Conservation (phyloP, 2,888 invertebrate species). For the Parasteatoda lunata region DNA sequence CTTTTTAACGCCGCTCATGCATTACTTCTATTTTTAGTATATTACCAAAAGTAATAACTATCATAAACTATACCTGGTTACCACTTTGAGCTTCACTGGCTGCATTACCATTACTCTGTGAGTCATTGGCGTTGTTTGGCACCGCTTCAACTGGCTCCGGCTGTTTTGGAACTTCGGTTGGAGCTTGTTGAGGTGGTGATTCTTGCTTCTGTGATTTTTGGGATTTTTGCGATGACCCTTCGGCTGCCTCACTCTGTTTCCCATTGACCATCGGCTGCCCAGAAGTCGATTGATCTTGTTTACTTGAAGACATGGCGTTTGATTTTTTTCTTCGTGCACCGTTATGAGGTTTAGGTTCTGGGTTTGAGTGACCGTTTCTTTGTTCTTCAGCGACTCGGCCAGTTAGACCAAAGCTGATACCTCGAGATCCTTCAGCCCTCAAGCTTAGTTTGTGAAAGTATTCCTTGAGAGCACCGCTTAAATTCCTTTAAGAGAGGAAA, state of each 20-base stretch:
- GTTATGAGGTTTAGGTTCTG: conserved; percentile 23
- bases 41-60: too few species aligned
- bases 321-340: conserved; percentile 53
- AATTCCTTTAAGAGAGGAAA: conserved; percentile 23
- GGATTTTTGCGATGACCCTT: neutral
- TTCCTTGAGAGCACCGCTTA: conserved; percentile 50
- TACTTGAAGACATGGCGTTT: neutral
- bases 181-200: neutral
- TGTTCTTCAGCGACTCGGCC: conserved; percentile 47
- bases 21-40: too few species aligned
- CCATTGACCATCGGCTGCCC: conserved; percentile 3
- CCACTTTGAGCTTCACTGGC: neutral
- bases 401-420: conserved; percentile 69
- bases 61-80: neutral
- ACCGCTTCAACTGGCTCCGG: neutral
- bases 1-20: too few species aligned
- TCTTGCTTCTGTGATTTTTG: neutral
- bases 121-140: too few species aligned
- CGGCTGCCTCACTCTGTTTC: neutral
- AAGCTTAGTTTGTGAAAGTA: conserved; percentile 67
- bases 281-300: neutral
- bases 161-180: neutral
- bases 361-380: conserved; percentile 45
- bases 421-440: conserved; percentile 69
- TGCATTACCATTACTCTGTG: neutral